These are phyloP conservation scores for Karalla daura DNA, from an alignment of 2,797 vertebrate species.

Conservation along the genomic window DNA sequence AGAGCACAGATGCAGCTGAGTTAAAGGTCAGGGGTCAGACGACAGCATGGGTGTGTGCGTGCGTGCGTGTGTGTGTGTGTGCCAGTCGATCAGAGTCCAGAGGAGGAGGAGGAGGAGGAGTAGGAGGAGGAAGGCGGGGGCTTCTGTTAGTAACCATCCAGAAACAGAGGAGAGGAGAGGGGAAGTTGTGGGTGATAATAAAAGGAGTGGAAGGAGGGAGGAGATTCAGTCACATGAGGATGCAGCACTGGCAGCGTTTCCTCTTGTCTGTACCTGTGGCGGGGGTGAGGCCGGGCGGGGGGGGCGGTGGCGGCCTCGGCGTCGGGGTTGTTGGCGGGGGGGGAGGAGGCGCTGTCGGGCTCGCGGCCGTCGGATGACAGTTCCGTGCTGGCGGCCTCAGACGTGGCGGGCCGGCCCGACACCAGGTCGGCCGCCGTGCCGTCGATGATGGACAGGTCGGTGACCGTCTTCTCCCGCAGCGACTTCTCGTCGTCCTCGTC, in stretches of 20 bases:
- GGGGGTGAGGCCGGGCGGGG: conserved; percentile 85
- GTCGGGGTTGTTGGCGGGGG: conserved; percentile 61
- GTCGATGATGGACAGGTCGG: conserved; percentile 91
- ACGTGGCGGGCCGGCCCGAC: conserved; percentile 87
- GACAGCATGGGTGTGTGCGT: conserved; percentile 54
- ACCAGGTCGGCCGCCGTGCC: conserved; percentile 96
- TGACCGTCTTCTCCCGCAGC: conserved; percentile 96
- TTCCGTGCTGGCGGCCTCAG: conserved; percentile 93
- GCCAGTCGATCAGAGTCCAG: conserved; percentile 88
- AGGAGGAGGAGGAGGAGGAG: conserved; percentile 79
- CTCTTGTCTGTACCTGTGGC: conserved; percentile 91
- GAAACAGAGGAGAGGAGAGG: conserved; percentile 71
- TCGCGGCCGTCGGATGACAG: conserved; percentile 95
- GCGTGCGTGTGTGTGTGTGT: conserved; percentile 51
- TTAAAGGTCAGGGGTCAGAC: conserved; percentile 73
- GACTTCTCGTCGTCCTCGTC: conserved; percentile 98
- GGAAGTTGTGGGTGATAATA: conserved; percentile 70
- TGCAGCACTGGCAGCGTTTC: conserved; percentile 99
- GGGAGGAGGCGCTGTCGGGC: conserved; percentile 85
- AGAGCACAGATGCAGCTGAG: conserved; percentile 53
- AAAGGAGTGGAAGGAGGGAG: conserved; percentile 78
- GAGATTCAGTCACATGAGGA: conserved; percentile 94
- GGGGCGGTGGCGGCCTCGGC: conserved; percentile 53
- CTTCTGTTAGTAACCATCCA: conserved; percentile 92
- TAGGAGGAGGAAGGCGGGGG: conserved; percentile 82